Conservation (phyloP, 2,888 invertebrate genomes). For the Creontiades dilutus region DNA sequence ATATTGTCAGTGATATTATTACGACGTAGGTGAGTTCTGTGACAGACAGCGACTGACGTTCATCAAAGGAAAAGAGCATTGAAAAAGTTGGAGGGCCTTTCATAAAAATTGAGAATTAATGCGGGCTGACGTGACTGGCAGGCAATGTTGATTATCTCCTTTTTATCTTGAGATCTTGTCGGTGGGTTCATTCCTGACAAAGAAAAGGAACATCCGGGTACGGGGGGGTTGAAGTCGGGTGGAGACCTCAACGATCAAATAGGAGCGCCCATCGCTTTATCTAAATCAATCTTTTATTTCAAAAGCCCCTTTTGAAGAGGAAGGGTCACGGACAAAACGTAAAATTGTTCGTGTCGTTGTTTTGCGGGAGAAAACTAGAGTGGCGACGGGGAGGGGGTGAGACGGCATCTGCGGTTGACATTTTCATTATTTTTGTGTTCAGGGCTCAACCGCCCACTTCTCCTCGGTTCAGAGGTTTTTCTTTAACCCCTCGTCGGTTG, state of each 20-base stretch:
- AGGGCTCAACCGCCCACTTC: conserved; percentile 44
- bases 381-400: neutral
- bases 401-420: conserved; percentile 60
- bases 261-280: conserved; percentile 45
- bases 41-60: no score
- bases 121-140: conserved; percentile 4
- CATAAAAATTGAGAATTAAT: neutral
- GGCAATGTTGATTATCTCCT: neutral
- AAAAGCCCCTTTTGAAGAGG: conserved; percentile 51
- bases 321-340: conserved; percentile 52
- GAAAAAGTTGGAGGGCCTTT: neutral
- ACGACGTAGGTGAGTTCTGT: no score
- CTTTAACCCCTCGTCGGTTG: neutral
- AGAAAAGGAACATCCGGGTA: conserved; percentile 10
- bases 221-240: neutral
- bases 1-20: no score
- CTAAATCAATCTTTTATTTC: conserved; percentile 63
- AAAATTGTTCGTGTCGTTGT: conserved; percentile 49
- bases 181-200: neutral
- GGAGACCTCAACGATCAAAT: conserved; percentile 25
- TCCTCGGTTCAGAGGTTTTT: neutral
- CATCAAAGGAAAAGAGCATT: neutral
- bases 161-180: neutral
- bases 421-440: conserved; percentile 65
- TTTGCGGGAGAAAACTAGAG: neutral